Evolutionary conservation across 64 coral and sea anemone species (phyloP), one percentile per base, ranked within the genome.

Genomic region (Montipora cactus): DNA sequence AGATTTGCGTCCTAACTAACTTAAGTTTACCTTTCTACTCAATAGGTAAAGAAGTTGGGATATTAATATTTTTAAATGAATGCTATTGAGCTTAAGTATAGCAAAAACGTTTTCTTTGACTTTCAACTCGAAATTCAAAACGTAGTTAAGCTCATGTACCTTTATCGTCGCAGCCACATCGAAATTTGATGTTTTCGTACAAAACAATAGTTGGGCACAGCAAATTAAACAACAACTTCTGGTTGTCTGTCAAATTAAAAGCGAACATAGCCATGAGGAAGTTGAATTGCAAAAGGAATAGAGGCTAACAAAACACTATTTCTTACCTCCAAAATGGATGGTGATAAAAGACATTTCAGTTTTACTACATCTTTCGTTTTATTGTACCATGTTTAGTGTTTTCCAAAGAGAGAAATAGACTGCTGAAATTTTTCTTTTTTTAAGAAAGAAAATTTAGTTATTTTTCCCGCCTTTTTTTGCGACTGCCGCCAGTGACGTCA

Each of bases 101-200:
- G 37, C 37, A 37, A 37, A 37, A 37, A 37, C 37, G 37, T 37
- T 37, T 37, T 1, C 37, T 37, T 37, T 37, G 37, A 37, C 37
- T 37, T 37, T 2, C 0, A 37, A 37, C 37, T 37, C 37, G 37
- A 37, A 37, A 37, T 37, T 37, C 53, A 8, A 8, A 57, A 11
- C 7, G 11, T 8, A 57, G 11, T 8, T 57, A 57, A 57, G 53
- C 53, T 8, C 6, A 15, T 18, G 6, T 20, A 92, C 90, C 80
- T 74, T 84, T 16, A 45, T 74, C 12, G 8, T 92, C 62, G 57
- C 90, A 92, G 12, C 72, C 70, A 22, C 90, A 92, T 59, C 90
- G 79, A 20, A 75, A 49, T 75, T 84, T 92, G 50, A 92, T 92
- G 44, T 92, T 92, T 83, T 92, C 80, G 49, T 92, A 92, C 50